Evolutionary conservation across 2,113 vertebrate genomes (phyloP), one percentile per base, ranked within the genome.

Genomic region (Tupaia chinensis): DNA sequence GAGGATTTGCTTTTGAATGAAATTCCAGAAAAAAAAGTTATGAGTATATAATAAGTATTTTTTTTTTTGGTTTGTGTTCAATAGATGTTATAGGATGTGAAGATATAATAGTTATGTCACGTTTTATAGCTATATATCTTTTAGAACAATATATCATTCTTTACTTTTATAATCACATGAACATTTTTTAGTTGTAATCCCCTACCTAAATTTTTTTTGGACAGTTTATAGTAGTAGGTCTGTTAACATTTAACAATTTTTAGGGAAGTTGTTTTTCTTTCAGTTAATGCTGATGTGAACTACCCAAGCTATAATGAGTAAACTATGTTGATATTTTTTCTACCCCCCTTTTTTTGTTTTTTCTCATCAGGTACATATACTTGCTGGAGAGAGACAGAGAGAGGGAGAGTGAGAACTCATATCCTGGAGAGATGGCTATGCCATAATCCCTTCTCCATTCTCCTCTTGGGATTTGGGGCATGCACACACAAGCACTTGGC

Each of bases 1-100:
- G 99, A 99, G 95, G 99, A 99, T 95, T 97, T 99, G 77, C 97
- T 98, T 94, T 97, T 99, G 96, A 98, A 98, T 97, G 98, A 98
- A 98, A 98, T 97, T 65, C 95, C 96, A 95, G 98, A 98, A 96
- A 96, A 96, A 96, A 96, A 97, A 97, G 97, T 98, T 98, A 98
- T 95, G 94, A 83, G 78, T 97, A 95, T 95, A 95, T 93, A 92
- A 96, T 92, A 97, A 92, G 78, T 94, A 63, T 65, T 95, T 91
- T 92, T 95, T 91, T 92, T 91, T 61, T 66, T 60, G 60, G 12
- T 66, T 32, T 87, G 63, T 88, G 14, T 95, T 95, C 27, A 44
- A 1, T 92, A 74, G 10, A n/a, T 95, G 27, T 79, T 76, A 65
- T 81, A 54, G 54, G 70, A 70, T 91, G 6, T 84, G 70, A 96